Conservation (phyloP, 2,797 vertebrate species). For the Falco columbarius region DNA sequence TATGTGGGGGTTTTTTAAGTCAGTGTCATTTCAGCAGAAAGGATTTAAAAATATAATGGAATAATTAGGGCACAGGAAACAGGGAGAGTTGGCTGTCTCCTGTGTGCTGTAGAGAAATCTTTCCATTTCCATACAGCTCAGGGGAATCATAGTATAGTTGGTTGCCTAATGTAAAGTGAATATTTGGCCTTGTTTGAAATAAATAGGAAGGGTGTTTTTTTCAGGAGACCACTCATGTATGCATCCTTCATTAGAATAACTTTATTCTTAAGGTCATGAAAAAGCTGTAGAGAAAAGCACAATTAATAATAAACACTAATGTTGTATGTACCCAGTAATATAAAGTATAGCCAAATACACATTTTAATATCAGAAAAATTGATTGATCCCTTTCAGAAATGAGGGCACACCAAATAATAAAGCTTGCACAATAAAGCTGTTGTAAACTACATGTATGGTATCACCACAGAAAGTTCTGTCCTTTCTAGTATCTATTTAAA, state of each 20-base stretch:
- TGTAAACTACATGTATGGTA: neutral
- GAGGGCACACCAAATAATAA: neutral
- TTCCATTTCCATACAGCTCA: neutral
- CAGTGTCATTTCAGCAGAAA: conserved; percentile 16
- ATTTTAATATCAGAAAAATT: neutral
- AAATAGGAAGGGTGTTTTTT: conserved; percentile 5
- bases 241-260: neutral
- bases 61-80: conserved; percentile 39
- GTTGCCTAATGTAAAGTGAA: conserved; percentile 1
- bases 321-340: neutral
- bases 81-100: neutral
- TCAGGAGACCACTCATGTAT: neutral
- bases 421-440: neutral
- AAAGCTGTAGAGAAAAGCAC: neutral
- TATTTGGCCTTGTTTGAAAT: conserved; percentile 33
- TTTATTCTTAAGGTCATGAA: neutral
- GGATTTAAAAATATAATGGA: conserved; percentile 6
- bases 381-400: neutral
- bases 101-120: conserved; percentile 11
- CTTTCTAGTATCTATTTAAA: neutral
- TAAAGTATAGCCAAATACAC: neutral
- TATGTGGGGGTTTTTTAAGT: neutral
- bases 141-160: neutral
- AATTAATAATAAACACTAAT: neutral
- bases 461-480: neutral